Evolutionary conservation across 2,797 vertebrate species (phyloP).

Genomic region (Hypotaenidia philippensis): DNA sequence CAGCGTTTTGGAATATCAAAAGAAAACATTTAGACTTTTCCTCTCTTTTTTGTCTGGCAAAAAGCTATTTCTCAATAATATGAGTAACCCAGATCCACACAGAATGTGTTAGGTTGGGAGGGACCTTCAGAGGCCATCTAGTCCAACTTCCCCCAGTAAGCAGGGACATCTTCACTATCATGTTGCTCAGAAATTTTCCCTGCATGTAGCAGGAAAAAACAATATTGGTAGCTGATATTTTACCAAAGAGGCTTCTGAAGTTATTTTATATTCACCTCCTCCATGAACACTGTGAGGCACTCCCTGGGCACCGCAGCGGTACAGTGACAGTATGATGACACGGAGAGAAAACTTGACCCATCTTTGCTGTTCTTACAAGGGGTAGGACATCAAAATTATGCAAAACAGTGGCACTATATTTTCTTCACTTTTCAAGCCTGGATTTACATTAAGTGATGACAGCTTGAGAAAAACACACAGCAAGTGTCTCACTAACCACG

Average conservation of each 20-base stretch:
- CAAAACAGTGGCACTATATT: not conserved
- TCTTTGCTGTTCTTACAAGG: not conserved
- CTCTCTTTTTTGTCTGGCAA: not conserved
- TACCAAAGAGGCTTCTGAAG: not conserved
- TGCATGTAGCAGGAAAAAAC: not conserved
- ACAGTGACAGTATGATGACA: accelerated
- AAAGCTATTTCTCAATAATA: not conserved
- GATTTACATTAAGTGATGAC: not conserved
- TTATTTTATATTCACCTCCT: not conserved
- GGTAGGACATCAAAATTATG: not conserved
- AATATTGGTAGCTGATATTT: not conserved
- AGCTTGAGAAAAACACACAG: not conserved
- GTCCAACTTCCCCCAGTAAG: too few relatives aligned
- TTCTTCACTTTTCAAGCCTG: not conserved
- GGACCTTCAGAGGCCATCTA: too few relatives aligned
- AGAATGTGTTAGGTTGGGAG: too few relatives aligned
- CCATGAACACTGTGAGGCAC: accelerated
- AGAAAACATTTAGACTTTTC: not conserved
- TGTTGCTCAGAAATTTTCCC: too few relatives aligned
- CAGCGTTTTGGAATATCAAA: not conserved
- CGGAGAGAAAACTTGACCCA: not conserved
- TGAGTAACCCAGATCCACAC: not conserved
- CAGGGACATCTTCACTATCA: too few relatives aligned
- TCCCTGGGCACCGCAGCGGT: not conserved
- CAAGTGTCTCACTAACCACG: not conserved